Conservation (phyloP, 2,113 vertebrate genomes). For the Grus americana region DNA sequence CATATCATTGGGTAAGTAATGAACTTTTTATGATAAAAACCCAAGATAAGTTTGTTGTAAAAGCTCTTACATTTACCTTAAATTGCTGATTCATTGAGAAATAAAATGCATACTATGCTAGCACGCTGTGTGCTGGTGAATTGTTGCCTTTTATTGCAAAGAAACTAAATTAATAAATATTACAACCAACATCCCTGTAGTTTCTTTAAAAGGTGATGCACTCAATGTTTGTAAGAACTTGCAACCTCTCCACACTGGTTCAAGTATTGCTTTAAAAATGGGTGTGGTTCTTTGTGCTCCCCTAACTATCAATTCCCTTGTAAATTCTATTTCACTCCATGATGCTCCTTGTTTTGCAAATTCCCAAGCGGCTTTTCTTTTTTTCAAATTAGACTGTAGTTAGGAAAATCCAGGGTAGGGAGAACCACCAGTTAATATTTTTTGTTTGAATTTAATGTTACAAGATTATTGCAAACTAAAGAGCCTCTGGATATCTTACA, state of each 20-base stretch:
- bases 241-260: slow-evolving; percentile 19
- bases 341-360: slow-evolving; percentile 39
- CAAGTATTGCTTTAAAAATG: slow-evolving; percentile 26
- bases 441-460: background rate
- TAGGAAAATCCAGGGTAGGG: background rate
- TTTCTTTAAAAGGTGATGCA: slow-evolving; percentile 39
- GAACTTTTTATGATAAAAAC: slow-evolving; percentile 32
- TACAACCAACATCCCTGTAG: background rate
- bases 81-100: slow-evolving; percentile 32
- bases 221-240: slow-evolving; percentile 6
- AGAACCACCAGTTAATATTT: background rate
- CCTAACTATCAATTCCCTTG: slow-evolving; percentile 50
- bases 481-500: background rate
- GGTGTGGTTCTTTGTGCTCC: background rate
- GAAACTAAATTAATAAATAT: background rate
- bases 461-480: background rate
- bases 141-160: background rate
- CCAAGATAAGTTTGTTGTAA: slow-evolving; percentile 22
- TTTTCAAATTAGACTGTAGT: background rate
- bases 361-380: slow-evolving; percentile 3
- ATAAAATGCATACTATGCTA: background rate
- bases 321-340: slow-evolving; percentile 63
- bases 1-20: slow-evolving; percentile 58
- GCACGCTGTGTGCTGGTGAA: slow-evolving; percentile 2
- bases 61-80: background rate